Base-by-base conservation (phyloP, 1,140 invertebrate genomes). In the Anastrepha obliqua region DNA sequence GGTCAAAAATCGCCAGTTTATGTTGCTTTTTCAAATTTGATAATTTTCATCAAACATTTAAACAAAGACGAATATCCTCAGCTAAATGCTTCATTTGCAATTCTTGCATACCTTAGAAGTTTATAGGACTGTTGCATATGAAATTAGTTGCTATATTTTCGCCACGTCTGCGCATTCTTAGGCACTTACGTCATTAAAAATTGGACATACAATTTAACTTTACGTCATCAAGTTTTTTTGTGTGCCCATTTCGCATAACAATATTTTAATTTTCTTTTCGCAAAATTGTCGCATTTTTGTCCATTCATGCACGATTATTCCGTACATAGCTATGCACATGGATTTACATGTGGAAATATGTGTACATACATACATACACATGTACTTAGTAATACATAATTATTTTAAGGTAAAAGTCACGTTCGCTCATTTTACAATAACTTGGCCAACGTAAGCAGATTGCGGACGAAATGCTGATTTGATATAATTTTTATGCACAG, bases 371-470 rank as follows among this genome's bases (percentile, higher is more conserved):
- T 62, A 47, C 42, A 47, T 44, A 74, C 15, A 17, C 13, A 42
- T 13, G 39, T 42, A 67, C 13, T 0, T 42, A 13, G 29, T 42
- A 5, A 29, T 67, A 44, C 11, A 47, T 74, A 44, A 74, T 47
- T 74, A 74, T 74, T 11, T 74, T 74, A 74, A 15, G 67, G 67
- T 47, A 47, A 74, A 74, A 74, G 42, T 74, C 67, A 74, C 67
- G 67, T 74, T 74, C 29, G 67, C 42, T 42, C 39, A 74, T 74
- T 74, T 74, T 39, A 8, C 67, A 74, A 3, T 74, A 17, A 74
- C 7, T 74, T 15, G 67, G 11, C 39, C 44, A 74, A 47, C 39
- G 42, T 47, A 39, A 47, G 67, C 67, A 17, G 42, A 47, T 74
- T 74, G 44, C 67, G 67, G 42, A 39, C 44, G 15, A n/a, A 74